Conservation (phyloP, 2,797 vertebrate genomes). For the Myotis myotis region DNA sequence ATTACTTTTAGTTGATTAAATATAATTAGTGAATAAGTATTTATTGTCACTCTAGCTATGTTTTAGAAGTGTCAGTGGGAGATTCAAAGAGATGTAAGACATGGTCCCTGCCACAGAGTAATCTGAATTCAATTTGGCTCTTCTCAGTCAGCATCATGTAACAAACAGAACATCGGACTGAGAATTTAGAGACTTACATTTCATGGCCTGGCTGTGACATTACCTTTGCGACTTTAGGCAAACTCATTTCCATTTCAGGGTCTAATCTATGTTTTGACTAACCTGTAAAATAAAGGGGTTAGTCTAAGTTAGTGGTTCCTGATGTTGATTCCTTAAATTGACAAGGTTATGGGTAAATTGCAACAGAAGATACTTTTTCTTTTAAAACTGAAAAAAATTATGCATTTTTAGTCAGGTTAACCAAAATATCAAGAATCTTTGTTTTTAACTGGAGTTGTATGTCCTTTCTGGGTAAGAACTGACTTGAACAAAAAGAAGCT, state of each 20-base stretch:
- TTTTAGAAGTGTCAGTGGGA: background rate
- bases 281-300: background rate
- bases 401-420: background rate
- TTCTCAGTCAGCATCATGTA: background rate
- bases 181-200: background rate
- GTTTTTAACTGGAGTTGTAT: background rate
- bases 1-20: conserved; percentile 3
- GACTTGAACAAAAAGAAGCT: background rate
- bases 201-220: background rate
- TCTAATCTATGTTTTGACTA: background rate
- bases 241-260: background rate
- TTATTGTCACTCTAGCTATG: background rate
- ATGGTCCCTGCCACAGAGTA: background rate
- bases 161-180: background rate
- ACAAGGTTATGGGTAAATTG: background rate
- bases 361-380: background rate
- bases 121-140: background rate
- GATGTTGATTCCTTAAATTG: background rate
- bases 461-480: background rate
- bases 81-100: background rate
- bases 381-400: background rate
- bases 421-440: background rate
- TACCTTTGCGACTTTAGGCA: background rate
- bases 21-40: background rate
- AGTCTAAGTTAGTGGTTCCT: background rate